Conservation (phyloP, 2,888 invertebrate species). For the Lamellibrachia satsuma region DNA sequence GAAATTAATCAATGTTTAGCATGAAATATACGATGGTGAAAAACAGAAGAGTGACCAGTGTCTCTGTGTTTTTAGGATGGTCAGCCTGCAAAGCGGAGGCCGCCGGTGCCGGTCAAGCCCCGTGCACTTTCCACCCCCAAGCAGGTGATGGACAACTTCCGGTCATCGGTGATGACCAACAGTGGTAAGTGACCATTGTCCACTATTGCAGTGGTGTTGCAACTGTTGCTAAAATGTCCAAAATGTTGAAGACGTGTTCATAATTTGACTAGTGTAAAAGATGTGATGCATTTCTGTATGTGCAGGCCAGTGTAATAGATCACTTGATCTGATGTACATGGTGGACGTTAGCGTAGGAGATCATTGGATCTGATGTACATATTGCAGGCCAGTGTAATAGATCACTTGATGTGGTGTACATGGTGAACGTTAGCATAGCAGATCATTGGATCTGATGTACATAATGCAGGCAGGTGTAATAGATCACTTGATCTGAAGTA, state of each 20-base stretch:
- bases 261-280: too few relatives aligned
- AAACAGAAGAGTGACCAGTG: neutral
- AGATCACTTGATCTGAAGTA: too few relatives aligned
- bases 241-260: neutral
- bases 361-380: too few relatives aligned
- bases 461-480: too few relatives aligned
- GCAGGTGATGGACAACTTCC: neutral
- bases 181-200: constrained; percentile 2
- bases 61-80: neutral
- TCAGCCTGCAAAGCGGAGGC: neutral
- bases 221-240: neutral
- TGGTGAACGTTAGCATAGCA: too few relatives aligned
- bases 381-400: too few relatives aligned
- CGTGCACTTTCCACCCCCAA: neutral
- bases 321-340: too few relatives aligned
- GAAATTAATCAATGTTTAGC: neutral
- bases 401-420: too few relatives aligned
- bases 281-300: too few relatives aligned
- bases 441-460: too few relatives aligned
- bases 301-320: too few relatives aligned
- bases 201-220: neutral
- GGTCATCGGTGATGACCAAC: neutral
- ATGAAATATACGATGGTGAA: neutral
- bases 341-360: too few relatives aligned
- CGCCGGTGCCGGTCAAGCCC: neutral